These are phyloP conservation scores for Apodemia zela DNA, from an alignment of 2,888 invertebrate genomes.

Conservation along the genomic window DNA sequence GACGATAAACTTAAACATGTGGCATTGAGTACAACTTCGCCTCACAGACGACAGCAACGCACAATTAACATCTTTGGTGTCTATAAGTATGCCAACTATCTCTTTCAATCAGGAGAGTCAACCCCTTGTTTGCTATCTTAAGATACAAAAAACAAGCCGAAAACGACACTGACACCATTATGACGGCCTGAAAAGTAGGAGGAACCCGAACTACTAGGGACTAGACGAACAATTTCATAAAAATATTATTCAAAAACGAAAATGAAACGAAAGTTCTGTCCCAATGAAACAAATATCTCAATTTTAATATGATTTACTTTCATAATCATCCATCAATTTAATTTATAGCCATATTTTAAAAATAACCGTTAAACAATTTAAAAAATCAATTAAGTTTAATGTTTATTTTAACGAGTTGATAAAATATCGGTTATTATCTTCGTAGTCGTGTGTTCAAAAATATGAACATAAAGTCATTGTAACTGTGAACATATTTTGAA, in stretches of 20 bases:
- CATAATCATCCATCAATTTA: constrained; percentile 22
- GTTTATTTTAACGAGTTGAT: constrained; percentile 19
- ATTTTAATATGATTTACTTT: constrained; percentile 22
- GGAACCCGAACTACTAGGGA: too few species aligned
- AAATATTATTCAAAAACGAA: not conserved
- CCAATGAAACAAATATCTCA: not conserved
- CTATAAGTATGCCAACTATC: too few species aligned
- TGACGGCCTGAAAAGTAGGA: too few species aligned
- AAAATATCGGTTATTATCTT: not conserved
- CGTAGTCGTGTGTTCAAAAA: not conserved
- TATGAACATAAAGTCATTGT: not conserved
- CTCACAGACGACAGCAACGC: too few species aligned
- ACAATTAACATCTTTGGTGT: too few species aligned
- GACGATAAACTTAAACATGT: too few species aligned
- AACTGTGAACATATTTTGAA: not conserved
- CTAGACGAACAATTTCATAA: too few species aligned
- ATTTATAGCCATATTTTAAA: constrained; percentile 21
- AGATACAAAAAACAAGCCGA: too few species aligned
- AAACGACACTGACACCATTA: too few species aligned
- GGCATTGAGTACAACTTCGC: too few species aligned
- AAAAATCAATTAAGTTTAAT: constrained; percentile 24
- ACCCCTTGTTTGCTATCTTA: too few species aligned
- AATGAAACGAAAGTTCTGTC: constrained; percentile 4
- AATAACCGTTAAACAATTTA: constrained; percentile 23
- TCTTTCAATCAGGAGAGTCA: too few species aligned